Conservation (phyloP, 2,888 invertebrate genomes). For the Leptothorax acervorum region DNA sequence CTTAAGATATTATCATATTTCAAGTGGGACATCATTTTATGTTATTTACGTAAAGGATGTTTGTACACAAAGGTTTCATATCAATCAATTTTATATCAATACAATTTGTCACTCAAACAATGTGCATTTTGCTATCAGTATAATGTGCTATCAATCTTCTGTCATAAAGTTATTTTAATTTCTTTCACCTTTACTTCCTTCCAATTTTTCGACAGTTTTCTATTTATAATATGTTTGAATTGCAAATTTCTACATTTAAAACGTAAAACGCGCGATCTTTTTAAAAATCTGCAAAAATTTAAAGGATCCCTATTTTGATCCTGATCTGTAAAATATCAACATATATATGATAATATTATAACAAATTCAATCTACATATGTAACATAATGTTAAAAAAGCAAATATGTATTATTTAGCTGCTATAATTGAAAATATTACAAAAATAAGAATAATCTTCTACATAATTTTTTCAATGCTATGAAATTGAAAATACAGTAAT, state of each 20-base stretch:
- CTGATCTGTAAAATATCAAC: no score
- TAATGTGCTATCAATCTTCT: not conserved
- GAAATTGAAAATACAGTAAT: not conserved
- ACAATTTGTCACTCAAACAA: not conserved
- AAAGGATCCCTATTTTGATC: no score
- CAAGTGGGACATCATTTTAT: not conserved
- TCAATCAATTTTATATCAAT: slow-evolving; percentile 8
- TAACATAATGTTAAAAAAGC: not conserved
- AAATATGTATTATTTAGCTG: not conserved
- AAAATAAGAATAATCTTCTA: not conserved
- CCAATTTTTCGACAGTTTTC: not conserved
- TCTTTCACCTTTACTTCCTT: not conserved
- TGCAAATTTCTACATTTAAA: not conserved
- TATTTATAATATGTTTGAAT: not conserved
- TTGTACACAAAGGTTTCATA: not conserved
- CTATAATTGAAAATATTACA: not conserved
- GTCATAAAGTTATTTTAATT: slow-evolving; percentile 15
- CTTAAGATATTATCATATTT: slow-evolving; percentile 6
- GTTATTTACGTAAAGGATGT: not conserved
- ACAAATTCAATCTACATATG: no score
- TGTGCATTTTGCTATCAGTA: not conserved
- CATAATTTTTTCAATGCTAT: not conserved
- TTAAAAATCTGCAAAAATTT: no score
- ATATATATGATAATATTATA: no score
- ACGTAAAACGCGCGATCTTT: no score